Evolutionary conservation across 2,888 invertebrate genomes (phyloP), one percentile per base, ranked within the genome.

Genomic region (Drosophila prolongata): DNA sequence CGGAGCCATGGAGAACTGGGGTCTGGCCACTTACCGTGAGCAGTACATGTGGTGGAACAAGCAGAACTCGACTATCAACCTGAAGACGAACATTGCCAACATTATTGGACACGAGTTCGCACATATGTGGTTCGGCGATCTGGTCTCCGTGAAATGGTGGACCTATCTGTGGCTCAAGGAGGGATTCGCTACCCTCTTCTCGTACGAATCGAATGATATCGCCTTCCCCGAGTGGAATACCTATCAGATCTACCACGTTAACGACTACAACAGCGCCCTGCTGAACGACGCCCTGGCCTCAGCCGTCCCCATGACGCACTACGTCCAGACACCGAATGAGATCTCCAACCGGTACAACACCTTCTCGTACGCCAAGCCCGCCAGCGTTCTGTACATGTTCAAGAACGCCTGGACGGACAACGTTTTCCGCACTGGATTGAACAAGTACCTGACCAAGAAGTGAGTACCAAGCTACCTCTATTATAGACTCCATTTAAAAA

Each of bases 1-100:
- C 62, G 96, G 96, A 34, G 98, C 97, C 24, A 98, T 98, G 97
- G 98, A 98, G 90, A 98, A 98, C 90, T 98, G 98, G 98, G 98
- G 98, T 13, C 91, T 98, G 44, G 95, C 97, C 24, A 96, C 96
- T 3, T 92, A 91, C 60, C 89, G 91, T 2, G 92, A 92, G 58
- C 80, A 89, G 60, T 90, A 90, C 71, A 69, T 92, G 74, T 73
- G 91, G 61, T 92, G 89, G 76, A 87, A 84, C 70, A 76, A 80
- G 16, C 64, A 79, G 6, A 79, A 60, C 0, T 90, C 91, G 0
- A 90, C 91, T 0, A 66, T 83, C 9, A 81, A 76, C 52, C 79
- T 82, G 0, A 88, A 92, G 71, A 90, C 90, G 0, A 87, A 90
- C 78, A 93, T 94, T 34, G 93, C 93, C 3, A 93, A 93, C 13